Evolutionary conservation across 2,113 vertebrate genomes (phyloP), one percentile per base, ranked within the genome.

Genomic region (Sander vitreus): DNA sequence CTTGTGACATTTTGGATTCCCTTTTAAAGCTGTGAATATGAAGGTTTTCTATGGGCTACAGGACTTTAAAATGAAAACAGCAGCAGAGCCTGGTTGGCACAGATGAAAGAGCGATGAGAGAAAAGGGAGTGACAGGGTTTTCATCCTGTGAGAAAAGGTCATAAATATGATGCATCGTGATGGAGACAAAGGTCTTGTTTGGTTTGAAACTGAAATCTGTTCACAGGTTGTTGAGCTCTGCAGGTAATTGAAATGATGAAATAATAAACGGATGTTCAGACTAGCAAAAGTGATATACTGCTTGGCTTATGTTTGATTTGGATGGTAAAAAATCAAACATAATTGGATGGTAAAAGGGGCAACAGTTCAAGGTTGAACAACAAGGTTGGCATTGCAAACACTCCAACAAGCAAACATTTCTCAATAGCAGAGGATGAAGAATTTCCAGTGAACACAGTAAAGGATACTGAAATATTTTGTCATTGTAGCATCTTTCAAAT

Each of bases 1-100:
- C 84, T 73, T 86, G 89, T 95, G 95, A 93, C 92, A 91, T 94
- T 93, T 95, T 89, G 78, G 84, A 91, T 88, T 87, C 90, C 90
- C 92, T 36, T 93, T 94, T 88, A 92, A 93, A 93, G 87, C 79
- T 30, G 87, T 76, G 80, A 89, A 89, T 88, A 73, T 74, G 65
- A 82, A 19, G 66, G 65, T 84, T 87, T 92, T 1, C 10, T 81
- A 84, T 76, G 74, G 93, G 93, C 85, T 93, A 80, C 69, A 1
- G 57, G 73, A 88, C 89, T 76, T 72, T 88, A 71, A 88, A 95
- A 91, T 91, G 84, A 91, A 68, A 65, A 63, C 76, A 81, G 59
- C 81, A 53, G 86, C 19, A 58, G 86, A 91, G 87, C 86, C 87
- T 88, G 30, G 76, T 69, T 67, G 82, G 91, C 82, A 30, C 78